Evolutionary conservation across 2,888 invertebrate genomes (phyloP).

Genomic region (Pyrocoelia pectoralis): DNA sequence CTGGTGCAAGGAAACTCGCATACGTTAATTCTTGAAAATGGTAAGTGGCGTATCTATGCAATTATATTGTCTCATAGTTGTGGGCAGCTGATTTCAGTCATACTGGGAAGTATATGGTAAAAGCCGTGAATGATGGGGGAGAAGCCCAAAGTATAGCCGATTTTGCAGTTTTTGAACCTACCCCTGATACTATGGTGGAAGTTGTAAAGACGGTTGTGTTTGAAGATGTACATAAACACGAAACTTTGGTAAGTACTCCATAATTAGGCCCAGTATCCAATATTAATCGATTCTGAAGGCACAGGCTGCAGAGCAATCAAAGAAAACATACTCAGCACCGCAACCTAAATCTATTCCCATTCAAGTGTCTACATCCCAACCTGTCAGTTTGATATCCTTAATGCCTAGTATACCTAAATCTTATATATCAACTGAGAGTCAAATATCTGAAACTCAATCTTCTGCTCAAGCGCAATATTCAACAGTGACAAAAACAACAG

Average conservation of each 20-base stretch:
- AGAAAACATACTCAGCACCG: constrained; percentile 39
- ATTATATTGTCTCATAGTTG: neutral
- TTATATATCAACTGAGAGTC: constrained; percentile 42
- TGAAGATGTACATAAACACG: constrained; percentile 63
- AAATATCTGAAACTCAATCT: constrained; percentile 44
- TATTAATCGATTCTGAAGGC: constrained; percentile 37
- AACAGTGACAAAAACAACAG: constrained; percentile 52
- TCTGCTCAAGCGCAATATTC: constrained; percentile 54
- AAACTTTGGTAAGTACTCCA: constrained; percentile 57
- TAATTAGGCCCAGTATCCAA: neutral
- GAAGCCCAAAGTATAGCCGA: constrained; percentile 85
- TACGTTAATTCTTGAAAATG: constrained; percentile 75
- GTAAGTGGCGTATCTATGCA: constrained; percentile 54
- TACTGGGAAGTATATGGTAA: constrained; percentile 79
- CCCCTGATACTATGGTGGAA: constrained; percentile 72
- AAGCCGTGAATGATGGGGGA: constrained; percentile 78
- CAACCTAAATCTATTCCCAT: constrained; percentile 24
- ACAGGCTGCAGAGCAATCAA: constrained; percentile 42
- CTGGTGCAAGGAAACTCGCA: constrained; percentile 73
- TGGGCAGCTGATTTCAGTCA: constrained; percentile 68
- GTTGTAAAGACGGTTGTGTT: constrained; percentile 72
- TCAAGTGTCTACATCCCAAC: constrained; percentile 42
- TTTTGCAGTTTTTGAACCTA: constrained; percentile 75
- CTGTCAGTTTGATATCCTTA: constrained; percentile 28
- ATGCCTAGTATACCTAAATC: constrained; percentile 19